Conservation (phyloP, 2,888 invertebrate species). For the Synergus laeviventris region DNA sequence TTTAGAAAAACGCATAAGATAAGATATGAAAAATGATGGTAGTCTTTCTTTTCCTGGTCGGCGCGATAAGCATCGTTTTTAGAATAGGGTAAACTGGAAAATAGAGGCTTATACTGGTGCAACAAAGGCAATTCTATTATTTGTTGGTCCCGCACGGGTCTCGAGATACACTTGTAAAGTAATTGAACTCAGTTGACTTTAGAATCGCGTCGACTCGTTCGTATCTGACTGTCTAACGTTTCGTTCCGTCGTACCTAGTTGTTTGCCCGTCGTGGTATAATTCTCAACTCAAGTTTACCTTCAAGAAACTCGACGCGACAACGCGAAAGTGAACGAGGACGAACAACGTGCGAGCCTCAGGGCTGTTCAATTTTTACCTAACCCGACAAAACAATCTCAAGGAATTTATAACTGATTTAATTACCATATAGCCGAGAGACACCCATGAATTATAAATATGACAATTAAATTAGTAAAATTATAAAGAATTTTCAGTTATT, state of each 20-base stretch:
- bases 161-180: constrained; percentile 54
- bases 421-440: background rate
- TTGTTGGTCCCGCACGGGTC: constrained; percentile 29
- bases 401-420: constrained; percentile 27
- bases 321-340: constrained; percentile 13
- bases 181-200: constrained; percentile 67
- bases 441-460: background rate
- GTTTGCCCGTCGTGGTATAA: constrained; percentile 41
- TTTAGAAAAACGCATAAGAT: too few species aligned
- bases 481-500: too few species aligned
- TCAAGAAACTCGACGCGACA: constrained; percentile 31
- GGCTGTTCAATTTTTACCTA: constrained; percentile 38
- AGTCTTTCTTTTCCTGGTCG: background rate
- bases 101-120: background rate
- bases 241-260: constrained; percentile 42
- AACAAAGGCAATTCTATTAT: background rate
- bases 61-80: background rate
- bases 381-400: constrained; percentile 9
- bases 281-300: constrained; percentile 37
- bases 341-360: constrained; percentile 16
- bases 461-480: too few species aligned
- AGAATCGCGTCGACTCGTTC: constrained; percentile 61
- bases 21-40: background rate
- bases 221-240: constrained; percentile 46
- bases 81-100: background rate